Evolutionary conservation across 2,113 vertebrate genomes (phyloP), one percentile per base, ranked within the genome.

Genomic region (Caranx ignobilis): DNA sequence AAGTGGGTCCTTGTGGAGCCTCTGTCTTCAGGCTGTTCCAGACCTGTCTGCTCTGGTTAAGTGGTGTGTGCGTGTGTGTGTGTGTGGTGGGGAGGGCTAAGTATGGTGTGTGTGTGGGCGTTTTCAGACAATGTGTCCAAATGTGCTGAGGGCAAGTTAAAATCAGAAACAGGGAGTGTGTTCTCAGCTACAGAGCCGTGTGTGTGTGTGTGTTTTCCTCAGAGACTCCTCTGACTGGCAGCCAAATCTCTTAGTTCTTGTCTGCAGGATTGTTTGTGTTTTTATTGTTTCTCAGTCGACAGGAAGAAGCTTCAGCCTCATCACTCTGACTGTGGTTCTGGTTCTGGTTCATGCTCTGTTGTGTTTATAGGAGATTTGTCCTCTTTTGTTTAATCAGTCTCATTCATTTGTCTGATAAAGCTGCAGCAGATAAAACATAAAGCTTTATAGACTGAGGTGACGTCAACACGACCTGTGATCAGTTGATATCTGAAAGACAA

Each of bases 21-120:
- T 90, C 66, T 91, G 69, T 91, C 87, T 91, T 66, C 13, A 81
- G 88, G 83, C 87, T 81, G 59, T 82, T 90, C 83, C 32, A 77
- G 77, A 72, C 76, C 72, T 18, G 86, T 89, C 83, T 93, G 88
- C 86, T 88, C 82, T 72, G 72, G 57, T 83, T 80, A 63, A 65
- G 12, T 64, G 68, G 55, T 67, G 76, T 54, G 62, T 86, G 84
- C 83, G 81, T 66, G 87, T 80, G 82, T 81, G 54, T 72, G 71
- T 82, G 63, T 68, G 60, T 79, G 77, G 77, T 82, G 81, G 70
- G 88, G 82, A 26, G 26, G 26, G 26, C 26, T 26, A 26, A 26
- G 26, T 26, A 26, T 26, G 26, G 26, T 26, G 26, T 41, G 39
- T 7, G 39, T 41, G 39, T 41, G 35, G 35, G 35, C 7, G 35